A percentile compares a stretch with the other conserved stretches of the same genome.
Evolutionary conservation across 2,113 vertebrate species (phyloP).

Genomic region (Gymnogyps californianus): DNA sequence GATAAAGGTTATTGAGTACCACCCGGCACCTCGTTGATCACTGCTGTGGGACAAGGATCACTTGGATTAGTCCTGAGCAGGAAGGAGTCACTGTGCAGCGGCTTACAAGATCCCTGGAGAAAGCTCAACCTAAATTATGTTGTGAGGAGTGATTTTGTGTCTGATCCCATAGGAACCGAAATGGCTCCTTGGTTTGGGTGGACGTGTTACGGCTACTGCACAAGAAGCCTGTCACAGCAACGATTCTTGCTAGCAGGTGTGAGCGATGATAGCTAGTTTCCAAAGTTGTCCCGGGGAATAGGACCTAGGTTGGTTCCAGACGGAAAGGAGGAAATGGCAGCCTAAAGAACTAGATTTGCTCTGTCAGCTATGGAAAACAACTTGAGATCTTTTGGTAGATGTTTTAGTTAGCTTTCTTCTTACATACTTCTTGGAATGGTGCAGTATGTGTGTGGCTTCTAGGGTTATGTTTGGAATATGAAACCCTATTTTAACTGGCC

Average conservation of each 20-base stretch:
- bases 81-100: slow-evolving; percentile 56
- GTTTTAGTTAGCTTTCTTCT: neutral
- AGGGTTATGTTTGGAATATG: neutral
- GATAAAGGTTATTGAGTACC: slow-evolving; percentile 78
- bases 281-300: neutral
- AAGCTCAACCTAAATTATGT: neutral
- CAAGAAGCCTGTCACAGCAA: neutral
- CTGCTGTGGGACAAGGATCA: slow-evolving; percentile 45
- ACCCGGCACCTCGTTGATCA: slow-evolving; percentile 71
- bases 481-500: neutral
- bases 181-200: neutral
- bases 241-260: neutral
- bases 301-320: neutral
- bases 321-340: neutral
- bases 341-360: neutral
- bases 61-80: slow-evolving; percentile 68
- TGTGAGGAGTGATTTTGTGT: slow-evolving; percentile 44
- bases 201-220: neutral
- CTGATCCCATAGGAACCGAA: neutral
- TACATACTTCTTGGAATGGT: fast-evolving
- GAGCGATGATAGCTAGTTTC: neutral
- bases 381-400: neutral
- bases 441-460: neutral
- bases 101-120: slow-evolving; percentile 68
- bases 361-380: neutral